These are phyloP conservation scores for Zaprionus tsacasi DNA, from an alignment of 1,140 invertebrate species.

Conservation along the genomic window DNA sequence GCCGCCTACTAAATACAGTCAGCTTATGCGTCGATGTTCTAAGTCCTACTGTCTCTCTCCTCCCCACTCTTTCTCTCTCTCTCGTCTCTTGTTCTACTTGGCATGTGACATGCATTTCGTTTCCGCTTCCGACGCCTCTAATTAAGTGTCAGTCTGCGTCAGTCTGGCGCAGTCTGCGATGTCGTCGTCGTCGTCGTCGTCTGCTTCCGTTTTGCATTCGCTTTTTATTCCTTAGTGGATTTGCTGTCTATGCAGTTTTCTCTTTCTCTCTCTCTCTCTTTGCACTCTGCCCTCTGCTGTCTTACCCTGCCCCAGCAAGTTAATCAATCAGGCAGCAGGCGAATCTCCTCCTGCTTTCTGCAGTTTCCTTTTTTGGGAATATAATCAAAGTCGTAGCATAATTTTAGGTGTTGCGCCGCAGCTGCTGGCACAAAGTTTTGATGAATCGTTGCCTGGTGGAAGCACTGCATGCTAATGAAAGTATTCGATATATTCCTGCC, in stretches of 20 bases:
- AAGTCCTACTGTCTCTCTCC: too few species aligned
- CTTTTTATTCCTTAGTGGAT: slow-evolving; percentile 9
- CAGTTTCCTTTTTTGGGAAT: not conserved
- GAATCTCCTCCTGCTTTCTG: too few species aligned
- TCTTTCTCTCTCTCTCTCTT: not conserved
- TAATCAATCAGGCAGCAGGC: slow-evolving; percentile 71
- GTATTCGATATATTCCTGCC: slow-evolving; percentile 47
- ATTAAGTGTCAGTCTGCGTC: slow-evolving; percentile 67
- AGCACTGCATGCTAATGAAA: slow-evolving; percentile 62
- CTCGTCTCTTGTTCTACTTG: not conserved
- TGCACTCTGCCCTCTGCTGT: not conserved
- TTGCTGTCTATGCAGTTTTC: slow-evolving; percentile 5
- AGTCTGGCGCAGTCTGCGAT: slow-evolving; percentile 5
- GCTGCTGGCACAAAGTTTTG: slow-evolving; percentile 58
- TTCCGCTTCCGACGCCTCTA: slow-evolving; percentile 72
- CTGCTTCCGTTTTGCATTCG: slow-evolving; percentile 35
- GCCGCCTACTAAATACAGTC: not conserved
- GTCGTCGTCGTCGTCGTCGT: slow-evolving; percentile 25
- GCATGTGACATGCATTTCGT: slow-evolving; percentile 62
- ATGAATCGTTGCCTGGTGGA: slow-evolving; percentile 58
- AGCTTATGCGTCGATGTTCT: not conserved
- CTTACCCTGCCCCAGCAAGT: slow-evolving; percentile 41
- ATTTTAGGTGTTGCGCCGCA: slow-evolving; percentile 68
- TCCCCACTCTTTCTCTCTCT: too few species aligned
- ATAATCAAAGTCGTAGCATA: slow-evolving; percentile 54